These are phyloP conservation scores for Gobionotothen gibberifrons DNA, from an alignment of 2,797 vertebrate species.

Conservation along the genomic window DNA sequence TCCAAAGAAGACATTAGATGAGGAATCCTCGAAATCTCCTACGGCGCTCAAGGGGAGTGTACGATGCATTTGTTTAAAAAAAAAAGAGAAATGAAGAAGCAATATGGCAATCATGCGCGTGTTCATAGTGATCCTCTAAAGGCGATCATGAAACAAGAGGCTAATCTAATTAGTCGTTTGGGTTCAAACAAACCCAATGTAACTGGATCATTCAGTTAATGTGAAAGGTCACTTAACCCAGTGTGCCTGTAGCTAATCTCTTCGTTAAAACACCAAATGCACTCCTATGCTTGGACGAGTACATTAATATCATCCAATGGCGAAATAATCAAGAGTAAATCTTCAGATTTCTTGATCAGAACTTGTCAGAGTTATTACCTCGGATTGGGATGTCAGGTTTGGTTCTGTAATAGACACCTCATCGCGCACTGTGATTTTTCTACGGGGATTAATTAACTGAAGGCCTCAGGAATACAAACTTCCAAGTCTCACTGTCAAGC, in stretches of 20 bases:
- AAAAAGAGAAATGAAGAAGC: conserved; percentile 35
- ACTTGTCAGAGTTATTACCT: conserved; percentile 60
- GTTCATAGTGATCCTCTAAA: conserved; percentile 69
- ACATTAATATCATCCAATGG: conserved; percentile 42
- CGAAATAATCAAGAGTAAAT: conserved; percentile 21
- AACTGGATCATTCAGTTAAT: conserved; percentile 84
- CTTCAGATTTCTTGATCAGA: conserved; percentile 35
- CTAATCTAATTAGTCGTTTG: conserved; percentile 84
- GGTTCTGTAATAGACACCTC: conserved; percentile 68
- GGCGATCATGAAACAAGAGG: conserved; percentile 73
- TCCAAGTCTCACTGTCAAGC: conserved; percentile 70
- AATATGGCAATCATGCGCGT: conserved; percentile 49
- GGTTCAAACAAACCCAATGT: conserved; percentile 80
- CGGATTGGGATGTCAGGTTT: conserved; percentile 66
- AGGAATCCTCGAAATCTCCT: conserved; percentile 72
- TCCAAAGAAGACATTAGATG: conserved; percentile 72
- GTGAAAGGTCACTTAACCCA: conserved; percentile 86
- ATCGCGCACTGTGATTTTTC: conserved; percentile 48
- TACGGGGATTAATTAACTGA: conserved; percentile 77
- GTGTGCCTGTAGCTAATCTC: conserved; percentile 72
- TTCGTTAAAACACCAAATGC: conserved; percentile 68
- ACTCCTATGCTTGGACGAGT: conserved; percentile 57
- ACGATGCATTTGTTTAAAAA: conserved; percentile 59
- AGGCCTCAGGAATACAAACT: conserved; percentile 75
- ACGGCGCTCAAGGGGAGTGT: conserved; percentile 64